These are phyloP conservation scores for Euthynnus affinis DNA, from an alignment of 2,797 vertebrate genomes.

Conservation along the genomic window DNA sequence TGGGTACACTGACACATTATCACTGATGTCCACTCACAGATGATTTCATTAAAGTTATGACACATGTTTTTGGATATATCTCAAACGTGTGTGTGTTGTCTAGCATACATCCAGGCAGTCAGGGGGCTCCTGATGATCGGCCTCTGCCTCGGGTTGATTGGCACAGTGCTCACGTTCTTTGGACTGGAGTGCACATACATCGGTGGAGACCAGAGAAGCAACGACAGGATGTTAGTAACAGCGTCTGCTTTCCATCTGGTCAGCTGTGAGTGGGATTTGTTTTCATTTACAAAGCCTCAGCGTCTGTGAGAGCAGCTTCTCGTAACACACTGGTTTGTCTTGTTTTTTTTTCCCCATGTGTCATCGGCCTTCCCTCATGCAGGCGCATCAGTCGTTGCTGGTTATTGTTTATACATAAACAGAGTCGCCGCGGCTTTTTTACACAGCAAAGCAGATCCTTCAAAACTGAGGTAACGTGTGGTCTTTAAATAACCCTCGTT, in stretches of 20 bases:
- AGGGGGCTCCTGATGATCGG: constrained; percentile 74
- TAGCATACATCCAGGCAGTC: constrained; percentile 72
- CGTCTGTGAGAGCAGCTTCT: neutral
- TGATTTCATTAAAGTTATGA: too few relatives aligned
- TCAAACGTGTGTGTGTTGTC: neutral
- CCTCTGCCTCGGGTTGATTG: constrained; percentile 67
- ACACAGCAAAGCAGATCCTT: constrained; percentile 64
- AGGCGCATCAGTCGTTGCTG: constrained; percentile 53
- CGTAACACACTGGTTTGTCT: constrained; percentile 1
- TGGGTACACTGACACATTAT: constrained; percentile 1
- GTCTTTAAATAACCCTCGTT: neutral
- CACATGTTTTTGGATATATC: neutral
- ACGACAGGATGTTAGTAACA: constrained; percentile 78
- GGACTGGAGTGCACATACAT: constrained; percentile 80
- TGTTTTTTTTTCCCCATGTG: constrained; percentile 13
- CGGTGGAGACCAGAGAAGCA: constrained; percentile 80
- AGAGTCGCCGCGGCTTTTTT: constrained; percentile 46
- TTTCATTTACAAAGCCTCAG: neutral
- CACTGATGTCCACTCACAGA: neutral
- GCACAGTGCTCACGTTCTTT: constrained; percentile 66
- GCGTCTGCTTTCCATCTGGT: constrained; percentile 43
- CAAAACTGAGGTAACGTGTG: constrained; percentile 41
- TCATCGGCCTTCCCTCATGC: constrained; percentile 35
- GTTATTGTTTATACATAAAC: constrained; percentile 74
- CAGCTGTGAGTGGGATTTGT: constrained; percentile 41